Conservation (phyloP, 1,140 invertebrate genomes). For the Drosophila subobscura region DNA sequence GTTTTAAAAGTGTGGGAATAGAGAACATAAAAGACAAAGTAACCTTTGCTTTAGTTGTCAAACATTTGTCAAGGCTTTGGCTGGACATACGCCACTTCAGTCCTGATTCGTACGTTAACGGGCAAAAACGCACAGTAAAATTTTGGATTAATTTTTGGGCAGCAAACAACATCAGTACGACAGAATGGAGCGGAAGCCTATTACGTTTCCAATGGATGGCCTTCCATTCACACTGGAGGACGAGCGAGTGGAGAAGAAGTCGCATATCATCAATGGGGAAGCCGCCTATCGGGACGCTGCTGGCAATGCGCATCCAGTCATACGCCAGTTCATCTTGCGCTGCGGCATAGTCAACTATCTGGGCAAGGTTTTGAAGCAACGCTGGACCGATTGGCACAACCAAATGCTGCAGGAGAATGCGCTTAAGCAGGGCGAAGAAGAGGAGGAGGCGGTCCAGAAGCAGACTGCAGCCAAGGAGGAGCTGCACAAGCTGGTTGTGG, state of each 20-base stretch:
- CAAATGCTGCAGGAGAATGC: neutral
- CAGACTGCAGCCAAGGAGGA: neutral
- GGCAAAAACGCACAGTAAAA: too few species aligned
- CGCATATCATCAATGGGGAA: too few species aligned
- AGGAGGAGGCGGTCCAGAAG: neutral
- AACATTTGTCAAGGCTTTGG: too few species aligned
- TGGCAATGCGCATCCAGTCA: constrained; percentile 55
- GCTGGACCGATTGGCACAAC: constrained; percentile 57
- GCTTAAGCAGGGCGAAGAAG: neutral
- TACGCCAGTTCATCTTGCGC: constrained; percentile 63
- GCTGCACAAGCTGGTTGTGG: constrained; percentile 18
- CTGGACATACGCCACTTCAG: too few species aligned
- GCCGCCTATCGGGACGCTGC: neutral
- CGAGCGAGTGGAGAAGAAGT: too few species aligned
- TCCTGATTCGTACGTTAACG: too few species aligned
- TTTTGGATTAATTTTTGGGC: too few species aligned
- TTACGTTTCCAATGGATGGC: too few species aligned
- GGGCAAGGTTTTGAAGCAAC: constrained; percentile 50
- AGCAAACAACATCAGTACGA: too few species aligned
- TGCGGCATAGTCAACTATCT: constrained; percentile 57
- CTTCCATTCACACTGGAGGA: too few species aligned
- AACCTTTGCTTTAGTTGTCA: constrained; percentile 1
- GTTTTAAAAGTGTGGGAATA: neutral
- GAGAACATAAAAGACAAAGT: constrained; percentile 1
- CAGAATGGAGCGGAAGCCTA: too few species aligned